Percentiles rank a stretch among this genome's conserved stretches.
phyloP scores from a whole-genome alignment of 2,113 vertebrate genomes.

The Morone chrysops region DNA sequence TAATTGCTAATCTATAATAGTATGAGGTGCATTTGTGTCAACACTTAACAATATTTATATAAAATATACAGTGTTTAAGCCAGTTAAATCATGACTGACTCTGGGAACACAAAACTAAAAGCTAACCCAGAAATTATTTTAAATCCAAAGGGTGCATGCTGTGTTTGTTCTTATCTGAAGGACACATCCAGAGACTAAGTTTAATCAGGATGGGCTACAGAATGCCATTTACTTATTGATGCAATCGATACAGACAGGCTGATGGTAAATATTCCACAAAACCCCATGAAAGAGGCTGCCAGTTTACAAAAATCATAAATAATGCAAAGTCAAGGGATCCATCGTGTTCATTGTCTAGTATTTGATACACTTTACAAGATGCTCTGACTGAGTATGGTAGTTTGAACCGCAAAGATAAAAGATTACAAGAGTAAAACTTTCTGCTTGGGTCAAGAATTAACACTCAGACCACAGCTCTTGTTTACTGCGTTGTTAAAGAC shows the following conservation, averaged over 20 bases:
- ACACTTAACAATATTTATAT: constrained; percentile 60
- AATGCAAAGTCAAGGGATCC: constrained; percentile 39
- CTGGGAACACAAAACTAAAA: constrained; percentile 1
- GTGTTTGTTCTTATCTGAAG: constrained; percentile 55
- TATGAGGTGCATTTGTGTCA: constrained; percentile 56
- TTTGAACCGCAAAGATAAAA: constrained; percentile 63
- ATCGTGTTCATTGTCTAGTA: constrained; percentile 19
- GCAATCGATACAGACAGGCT: constrained; percentile 69
- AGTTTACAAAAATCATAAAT: constrained; percentile 67
- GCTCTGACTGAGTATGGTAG: constrained; percentile 45
- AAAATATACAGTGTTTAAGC: constrained; percentile 43
- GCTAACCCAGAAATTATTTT: constrained; percentile 26
- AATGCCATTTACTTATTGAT: constrained; percentile 58
- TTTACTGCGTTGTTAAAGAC: constrained; percentile 54
- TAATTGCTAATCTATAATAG: constrained; percentile 75
- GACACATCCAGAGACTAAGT: constrained; percentile 26
- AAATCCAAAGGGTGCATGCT: constrained; percentile 30
- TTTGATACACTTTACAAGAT: constrained; percentile 67
- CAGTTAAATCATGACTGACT: constrained; percentile 31
- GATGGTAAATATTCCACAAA: constrained; percentile 78
- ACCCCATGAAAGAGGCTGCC: constrained; percentile 68
- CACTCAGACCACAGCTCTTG: constrained; percentile 41
- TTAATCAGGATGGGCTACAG: constrained; percentile 42
- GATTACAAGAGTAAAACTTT: constrained; percentile 56
- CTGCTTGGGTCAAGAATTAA: constrained; percentile 43